Percentiles rank a stretch among this genome's conserved stretches.
Conservation (phyloP, 2,113 vertebrate genomes). For the Tonatia bakeri region DNA sequence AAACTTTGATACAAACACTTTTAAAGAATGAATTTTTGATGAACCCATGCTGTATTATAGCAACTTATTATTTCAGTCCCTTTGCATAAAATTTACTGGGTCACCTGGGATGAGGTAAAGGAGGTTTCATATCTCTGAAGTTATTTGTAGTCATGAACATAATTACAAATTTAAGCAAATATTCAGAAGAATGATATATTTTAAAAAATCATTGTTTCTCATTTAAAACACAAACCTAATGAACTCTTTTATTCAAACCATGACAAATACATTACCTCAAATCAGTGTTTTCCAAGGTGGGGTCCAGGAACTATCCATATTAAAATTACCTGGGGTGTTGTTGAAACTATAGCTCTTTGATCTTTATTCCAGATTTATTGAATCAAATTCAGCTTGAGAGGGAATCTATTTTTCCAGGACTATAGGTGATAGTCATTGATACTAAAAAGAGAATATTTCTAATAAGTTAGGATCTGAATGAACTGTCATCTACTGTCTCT, state of each 20-base stretch:
- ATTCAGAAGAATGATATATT: neutral
- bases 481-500: neutral
- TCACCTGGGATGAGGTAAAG: neutral
- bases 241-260: neutral
- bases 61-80: neutral
- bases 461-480: neutral
- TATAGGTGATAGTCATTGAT: neutral
- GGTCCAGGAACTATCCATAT: neutral
- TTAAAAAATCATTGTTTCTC: neutral
- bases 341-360: neutral
- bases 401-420: neutral
- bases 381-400: neutral
- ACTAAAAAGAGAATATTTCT: neutral
- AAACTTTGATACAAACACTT: neutral
- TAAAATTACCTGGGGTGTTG: neutral
- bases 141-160: neutral
- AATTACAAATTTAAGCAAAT: neutral
- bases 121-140: neutral
- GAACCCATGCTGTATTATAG: neutral
- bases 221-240: neutral
- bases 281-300: neutral
- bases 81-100: neutral
- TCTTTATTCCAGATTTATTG: neutral
- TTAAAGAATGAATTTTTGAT: neutral
- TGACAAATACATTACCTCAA: neutral